Percentiles rank a stretch among this genome's conserved stretches.
Conservation (phyloP, 2,888 invertebrate species). For the Phortica magna region DNA sequence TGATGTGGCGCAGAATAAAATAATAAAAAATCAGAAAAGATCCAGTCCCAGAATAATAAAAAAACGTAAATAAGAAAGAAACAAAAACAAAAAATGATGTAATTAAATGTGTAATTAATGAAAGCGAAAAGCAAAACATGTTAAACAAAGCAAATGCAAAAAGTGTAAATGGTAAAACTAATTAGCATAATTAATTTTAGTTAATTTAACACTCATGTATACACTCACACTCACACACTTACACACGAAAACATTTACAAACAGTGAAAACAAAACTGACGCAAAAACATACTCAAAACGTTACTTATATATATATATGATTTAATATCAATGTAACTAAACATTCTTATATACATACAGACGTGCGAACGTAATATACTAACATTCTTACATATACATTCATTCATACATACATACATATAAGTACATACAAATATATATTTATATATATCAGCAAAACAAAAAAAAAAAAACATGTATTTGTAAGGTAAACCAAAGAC, state of each 20-base stretch:
- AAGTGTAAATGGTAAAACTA: slow-evolving; percentile 21
- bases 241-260: background rate
- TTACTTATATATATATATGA: background rate
- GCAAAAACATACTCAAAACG: background rate
- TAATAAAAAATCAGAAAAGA: background rate
- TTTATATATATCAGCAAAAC: slow-evolving; percentile 57
- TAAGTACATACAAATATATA: slow-evolving; percentile 48
- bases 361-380: background rate
- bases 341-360: background rate
- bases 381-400: slow-evolving; percentile 37
- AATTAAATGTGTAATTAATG: slow-evolving; percentile 32
- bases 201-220: slow-evolving; percentile 13
- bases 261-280: background rate
- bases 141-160: slow-evolving; percentile 4
- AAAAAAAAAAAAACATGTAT: slow-evolving; percentile 50
- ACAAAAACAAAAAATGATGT: slow-evolving; percentile 13
- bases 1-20: background rate
- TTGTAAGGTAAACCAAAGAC: slow-evolving; percentile 77
- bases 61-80: background rate
- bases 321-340: background rate
- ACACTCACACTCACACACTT: slow-evolving; percentile 5
- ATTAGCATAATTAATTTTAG: slow-evolving; percentile 3
- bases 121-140: slow-evolving; percentile 9
- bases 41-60: background rate
- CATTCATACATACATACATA: slow-evolving; percentile 36